Base-by-base conservation (phyloP, 2,113 vertebrate genomes). In the Verasper variegatus region DNA sequence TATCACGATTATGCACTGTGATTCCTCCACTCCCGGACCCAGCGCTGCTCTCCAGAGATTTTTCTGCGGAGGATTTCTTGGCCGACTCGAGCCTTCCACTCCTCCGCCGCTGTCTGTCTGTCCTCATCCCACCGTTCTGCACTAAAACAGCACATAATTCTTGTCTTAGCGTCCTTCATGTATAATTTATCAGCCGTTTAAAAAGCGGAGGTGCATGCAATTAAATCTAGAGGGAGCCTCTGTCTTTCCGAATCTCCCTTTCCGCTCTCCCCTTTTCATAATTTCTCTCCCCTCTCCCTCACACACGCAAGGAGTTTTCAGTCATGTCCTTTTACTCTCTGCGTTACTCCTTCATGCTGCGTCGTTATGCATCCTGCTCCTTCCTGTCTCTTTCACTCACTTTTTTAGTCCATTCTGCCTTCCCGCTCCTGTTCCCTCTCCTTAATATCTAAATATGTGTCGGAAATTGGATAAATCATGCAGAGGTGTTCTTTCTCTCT, bases 151-250 rank as follows among this genome's bases (percentile, higher is more conserved):
- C 89, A 89, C 88, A 89, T 93, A 92, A 88, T 93, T 93, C 93
- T 92, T 93, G 93, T 92, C 91, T 93, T 80, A 74, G 84, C 86
- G 84, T 92, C 84, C 78, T 92, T 92, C 89, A 91, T 94, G 91
- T 93, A 92, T 95, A 90, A 94, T 93, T 90, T 90, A 94, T 94
- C 89, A 90, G 82, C 82, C 80, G 61, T 92, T 93, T 89, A 93
- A 91, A 93, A 93, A 91, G 89, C 84, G 68, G 81, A 93, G 90
- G 87, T 94, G 86, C 91, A 85, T 81, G 86, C 90, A 91, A 91
- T 92, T 93, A 92, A 91, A 90, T 88, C 90, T 82, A 82, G 62
- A 80, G 83, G 88, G 90, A 93, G 90, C 70, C 59, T 88, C 84
- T 83, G 82, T 86, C 79, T 90, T 86, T 83, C 82, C 79, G 76